phyloP scores from a whole-genome alignment of 2,888 invertebrate species.

The Hoplodrina ambigua region DNA sequence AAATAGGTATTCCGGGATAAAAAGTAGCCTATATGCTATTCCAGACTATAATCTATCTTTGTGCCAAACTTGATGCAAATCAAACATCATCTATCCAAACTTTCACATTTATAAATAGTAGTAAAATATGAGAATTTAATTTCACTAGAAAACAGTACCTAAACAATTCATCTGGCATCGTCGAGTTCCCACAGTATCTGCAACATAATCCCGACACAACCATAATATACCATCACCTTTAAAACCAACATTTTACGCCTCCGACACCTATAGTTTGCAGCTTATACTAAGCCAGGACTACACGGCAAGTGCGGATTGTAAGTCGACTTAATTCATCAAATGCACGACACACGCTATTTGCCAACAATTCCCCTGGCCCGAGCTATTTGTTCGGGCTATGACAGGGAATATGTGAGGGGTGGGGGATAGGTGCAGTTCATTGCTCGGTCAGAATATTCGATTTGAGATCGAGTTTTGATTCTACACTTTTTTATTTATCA shows the following conservation, averaged over 20 bases:
- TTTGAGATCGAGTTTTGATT: background rate
- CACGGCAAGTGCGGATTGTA: slow-evolving; percentile 39
- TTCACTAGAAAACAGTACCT: too few species aligned
- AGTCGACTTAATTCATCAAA: slow-evolving; percentile 58
- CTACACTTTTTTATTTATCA: background rate
- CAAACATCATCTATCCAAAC: too few species aligned
- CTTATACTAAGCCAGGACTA: slow-evolving; percentile 29
- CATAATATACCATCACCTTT: background rate
- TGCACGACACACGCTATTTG: slow-evolving; percentile 54
- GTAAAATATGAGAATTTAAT: too few species aligned
- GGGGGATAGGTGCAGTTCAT: slow-evolving; percentile 34
- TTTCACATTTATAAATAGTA: too few species aligned
- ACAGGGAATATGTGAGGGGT: slow-evolving; percentile 7
- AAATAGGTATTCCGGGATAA: too few species aligned
- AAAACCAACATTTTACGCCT: slow-evolving; percentile 3
- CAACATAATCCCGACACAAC: background rate
- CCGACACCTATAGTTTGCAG: slow-evolving; percentile 7
- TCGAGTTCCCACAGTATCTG: too few species aligned
- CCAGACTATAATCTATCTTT: too few species aligned
- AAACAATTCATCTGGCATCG: too few species aligned
- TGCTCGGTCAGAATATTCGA: slow-evolving; percentile 23
- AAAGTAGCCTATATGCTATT: too few species aligned
- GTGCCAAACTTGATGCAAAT: too few species aligned
- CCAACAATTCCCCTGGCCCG: slow-evolving; percentile 53
- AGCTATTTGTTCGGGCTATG: slow-evolving; percentile 50